Evolutionary conservation across 2,113 vertebrate species (phyloP).

Genomic region (Synodontis membranacea): DNA sequence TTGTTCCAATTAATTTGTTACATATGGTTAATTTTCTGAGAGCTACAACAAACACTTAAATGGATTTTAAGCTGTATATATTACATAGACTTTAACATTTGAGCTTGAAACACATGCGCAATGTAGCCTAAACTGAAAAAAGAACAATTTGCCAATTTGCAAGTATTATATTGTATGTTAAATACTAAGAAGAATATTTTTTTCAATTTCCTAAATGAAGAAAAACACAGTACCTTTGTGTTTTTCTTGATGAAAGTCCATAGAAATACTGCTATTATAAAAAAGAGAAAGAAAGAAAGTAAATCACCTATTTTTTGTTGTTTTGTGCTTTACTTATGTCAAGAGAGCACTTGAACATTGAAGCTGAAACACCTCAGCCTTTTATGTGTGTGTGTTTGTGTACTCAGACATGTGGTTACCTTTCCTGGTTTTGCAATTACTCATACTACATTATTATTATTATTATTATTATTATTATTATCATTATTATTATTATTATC

Average conservation of each 20-base stretch:
- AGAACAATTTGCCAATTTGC: too few species aligned
- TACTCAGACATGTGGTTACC: background rate
- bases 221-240: background rate
- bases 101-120: too few species aligned
- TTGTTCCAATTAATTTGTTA: too few species aligned
- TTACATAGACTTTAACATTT: too few species aligned
- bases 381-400: background rate
- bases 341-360: background rate
- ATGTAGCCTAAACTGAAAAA: too few species aligned
- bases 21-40: too few species aligned
- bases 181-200: too few species aligned
- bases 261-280: background rate
- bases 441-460: background rate
- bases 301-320: background rate
- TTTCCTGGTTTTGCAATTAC: background rate
- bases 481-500: background rate
- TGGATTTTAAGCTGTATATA: too few species aligned
- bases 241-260: background rate
- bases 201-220: background rate
- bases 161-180: too few species aligned
- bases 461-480: background rate
- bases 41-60: too few species aligned
- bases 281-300: background rate
- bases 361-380: background rate
- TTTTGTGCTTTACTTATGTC: background rate